Percentiles rank a stretch among this genome's conserved stretches.
Evolutionary conservation across 1,140 invertebrate species (phyloP).

Genomic region (Cherax quadricarinatus): DNA sequence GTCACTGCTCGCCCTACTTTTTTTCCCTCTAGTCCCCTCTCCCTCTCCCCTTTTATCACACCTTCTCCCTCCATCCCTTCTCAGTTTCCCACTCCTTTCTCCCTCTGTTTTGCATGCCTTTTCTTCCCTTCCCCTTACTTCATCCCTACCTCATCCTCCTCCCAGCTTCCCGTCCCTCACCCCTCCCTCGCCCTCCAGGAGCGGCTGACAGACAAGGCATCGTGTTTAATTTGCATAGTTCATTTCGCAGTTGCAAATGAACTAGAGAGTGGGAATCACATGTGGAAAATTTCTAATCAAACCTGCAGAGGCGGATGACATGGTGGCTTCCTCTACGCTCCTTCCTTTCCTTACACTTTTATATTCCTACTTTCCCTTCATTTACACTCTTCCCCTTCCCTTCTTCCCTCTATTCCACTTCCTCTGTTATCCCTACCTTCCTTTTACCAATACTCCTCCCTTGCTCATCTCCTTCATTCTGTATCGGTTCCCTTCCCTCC

Average conservation of each 20-base stretch:
- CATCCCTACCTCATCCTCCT: not conserved
- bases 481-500: not conserved
- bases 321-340: too few relatives aligned
- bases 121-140: not conserved
- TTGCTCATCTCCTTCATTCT: not conserved
- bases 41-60: not conserved
- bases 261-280: slow-evolving; percentile 15
- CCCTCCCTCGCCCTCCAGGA: not conserved
- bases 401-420: not conserved
- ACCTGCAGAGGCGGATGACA: not conserved
- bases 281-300: slow-evolving; percentile 40
- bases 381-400: not conserved
- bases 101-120: not conserved
- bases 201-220: slow-evolving; percentile 31
- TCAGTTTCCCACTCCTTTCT: not conserved
- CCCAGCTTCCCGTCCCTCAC: too few relatives aligned
- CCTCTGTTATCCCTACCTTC: not conserved
- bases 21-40: not conserved
- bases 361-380: not conserved
- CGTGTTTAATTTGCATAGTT: slow-evolving; percentile 42
- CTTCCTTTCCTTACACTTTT: not conserved
- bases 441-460: not conserved
- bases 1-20: not conserved
- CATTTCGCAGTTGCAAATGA: slow-evolving; percentile 43
- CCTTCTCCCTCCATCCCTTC: not conserved